Evolutionary conservation across 2,797 vertebrate genomes (phyloP).

Genomic region (Halcyon badia): DNA sequence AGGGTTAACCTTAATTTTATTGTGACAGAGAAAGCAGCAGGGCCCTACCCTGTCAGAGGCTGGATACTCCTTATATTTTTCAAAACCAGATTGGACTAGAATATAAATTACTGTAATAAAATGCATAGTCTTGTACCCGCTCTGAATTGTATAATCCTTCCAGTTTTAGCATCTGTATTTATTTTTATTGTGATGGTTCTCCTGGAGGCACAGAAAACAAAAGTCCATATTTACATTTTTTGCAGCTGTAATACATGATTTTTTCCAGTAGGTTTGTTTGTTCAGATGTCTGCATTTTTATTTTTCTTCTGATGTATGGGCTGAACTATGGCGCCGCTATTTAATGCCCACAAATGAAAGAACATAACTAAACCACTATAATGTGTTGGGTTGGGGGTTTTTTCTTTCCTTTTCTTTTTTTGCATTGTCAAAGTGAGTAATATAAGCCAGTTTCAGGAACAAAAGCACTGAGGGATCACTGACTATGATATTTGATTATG

Average conservation of each 20-base stretch:
- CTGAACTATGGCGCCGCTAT: not conserved
- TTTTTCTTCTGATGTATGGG: not conserved
- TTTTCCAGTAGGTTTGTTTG: slow-evolving; percentile 6
- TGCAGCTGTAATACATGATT: not conserved
- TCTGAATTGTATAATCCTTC: slow-evolving; percentile 40
- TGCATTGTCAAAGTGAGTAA: not conserved
- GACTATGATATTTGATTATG: slow-evolving; percentile 2
- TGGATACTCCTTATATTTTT: not conserved
- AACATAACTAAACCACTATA: not conserved
- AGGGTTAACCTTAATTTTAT: not conserved
- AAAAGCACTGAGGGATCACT: not conserved
- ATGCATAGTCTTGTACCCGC: not conserved
- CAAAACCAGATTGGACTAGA: not conserved
- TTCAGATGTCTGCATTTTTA: slow-evolving; percentile 11
- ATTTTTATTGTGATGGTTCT: slow-evolving; percentile 49
- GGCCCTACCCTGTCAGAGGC: not conserved
- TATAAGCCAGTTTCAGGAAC: not conserved
- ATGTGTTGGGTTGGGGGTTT: not conserved
- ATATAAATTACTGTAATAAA: slow-evolving; percentile 52
- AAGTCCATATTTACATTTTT: slow-evolving; percentile 37
- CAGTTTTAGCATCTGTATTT: slow-evolving; percentile 56
- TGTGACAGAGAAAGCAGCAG: not conserved
- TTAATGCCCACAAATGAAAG: not conserved
- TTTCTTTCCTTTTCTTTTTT: not conserved
- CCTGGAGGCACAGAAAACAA: slow-evolving; percentile 22